Percentiles rank a stretch among this genome's conserved stretches.
Evolutionary conservation across 2,888 invertebrate species (phyloP).

Genomic region (Drosophila limbata): DNA sequence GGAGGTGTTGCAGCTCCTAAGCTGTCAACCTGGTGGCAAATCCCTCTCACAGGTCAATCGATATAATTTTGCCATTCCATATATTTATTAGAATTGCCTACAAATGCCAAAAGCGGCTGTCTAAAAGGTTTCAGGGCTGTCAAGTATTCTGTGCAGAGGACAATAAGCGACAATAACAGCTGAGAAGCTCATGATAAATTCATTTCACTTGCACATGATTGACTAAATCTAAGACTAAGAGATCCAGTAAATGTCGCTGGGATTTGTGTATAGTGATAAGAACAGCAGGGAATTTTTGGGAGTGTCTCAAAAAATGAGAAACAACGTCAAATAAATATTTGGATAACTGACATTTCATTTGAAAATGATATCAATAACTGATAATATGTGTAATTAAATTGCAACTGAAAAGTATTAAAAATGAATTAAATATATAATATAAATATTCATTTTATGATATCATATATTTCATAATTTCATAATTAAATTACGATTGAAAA

Average conservation of each 20-base stretch:
- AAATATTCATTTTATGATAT: no score
- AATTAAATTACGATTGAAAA: no score
- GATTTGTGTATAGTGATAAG: constrained; percentile 17
- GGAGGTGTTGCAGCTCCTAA: neutral
- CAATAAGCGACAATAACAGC: constrained; percentile 49
- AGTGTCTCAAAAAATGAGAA: neutral
- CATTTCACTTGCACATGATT: constrained; percentile 68
- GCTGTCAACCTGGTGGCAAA: constrained; percentile 27
- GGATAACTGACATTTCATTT: constrained; percentile 10
- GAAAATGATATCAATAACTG: neutral
- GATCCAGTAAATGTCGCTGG: constrained; percentile 36
- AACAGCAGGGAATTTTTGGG: neutral
- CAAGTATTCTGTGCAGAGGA: constrained; percentile 1
- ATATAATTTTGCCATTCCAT: constrained; percentile 58
- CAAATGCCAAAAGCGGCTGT: constrained; percentile 4
- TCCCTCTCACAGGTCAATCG: constrained; percentile 56
- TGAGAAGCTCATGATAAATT: constrained; percentile 74
- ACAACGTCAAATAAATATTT: neutral
- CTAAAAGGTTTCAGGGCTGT: constrained; percentile 25
- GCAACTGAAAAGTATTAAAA: neutral
- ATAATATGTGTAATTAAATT: neutral
- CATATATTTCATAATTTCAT: no score
- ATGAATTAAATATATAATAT: neutral
- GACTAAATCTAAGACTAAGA: constrained; percentile 31
- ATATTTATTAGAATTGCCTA: constrained; percentile 69